Percentiles rank a stretch among this genome's conserved stretches.
phyloP scores from a whole-genome alignment of 2,113 vertebrate species.

The Gnathonemus longibarbis region DNA sequence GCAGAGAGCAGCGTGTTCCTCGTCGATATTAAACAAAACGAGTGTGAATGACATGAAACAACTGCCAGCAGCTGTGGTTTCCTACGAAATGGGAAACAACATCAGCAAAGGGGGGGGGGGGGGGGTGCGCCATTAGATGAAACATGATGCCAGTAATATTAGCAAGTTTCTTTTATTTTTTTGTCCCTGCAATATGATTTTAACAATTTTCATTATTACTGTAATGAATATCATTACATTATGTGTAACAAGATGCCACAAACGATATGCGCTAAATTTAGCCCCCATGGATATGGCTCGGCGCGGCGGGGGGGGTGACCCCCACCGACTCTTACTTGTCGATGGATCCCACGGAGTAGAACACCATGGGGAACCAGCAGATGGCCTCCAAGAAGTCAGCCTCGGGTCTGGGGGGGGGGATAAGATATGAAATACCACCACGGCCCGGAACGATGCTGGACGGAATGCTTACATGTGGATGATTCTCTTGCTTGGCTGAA shows the following conservation, averaged over 20 bases:
- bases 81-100: neutral
- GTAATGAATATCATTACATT: conserved; percentile 8
- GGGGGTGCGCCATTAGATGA: neutral
- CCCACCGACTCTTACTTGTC: conserved; percentile 58
- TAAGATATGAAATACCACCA: neutral
- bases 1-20: neutral
- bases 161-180: neutral
- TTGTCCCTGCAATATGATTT: neutral
- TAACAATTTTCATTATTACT: conserved; percentile 7
- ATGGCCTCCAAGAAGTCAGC: conserved; percentile 73
- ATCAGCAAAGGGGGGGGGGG: too few relatives aligned
- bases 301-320: neutral
- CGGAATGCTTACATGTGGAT: neutral
- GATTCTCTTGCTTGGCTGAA: neutral
- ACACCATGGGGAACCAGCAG: conserved; percentile 75
- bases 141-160: neutral
- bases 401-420: conserved; percentile 57
- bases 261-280: neutral
- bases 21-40: neutral
- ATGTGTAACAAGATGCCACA: neutral
- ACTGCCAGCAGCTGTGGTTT: neutral
- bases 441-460: neutral
- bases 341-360: conserved; percentile 74
- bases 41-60: neutral
- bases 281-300: neutral